These are phyloP conservation scores for Echinometra lucunter DNA, from an alignment of 53 echinoderm and acorn worm genomes.

Conservation along the genomic window DNA sequence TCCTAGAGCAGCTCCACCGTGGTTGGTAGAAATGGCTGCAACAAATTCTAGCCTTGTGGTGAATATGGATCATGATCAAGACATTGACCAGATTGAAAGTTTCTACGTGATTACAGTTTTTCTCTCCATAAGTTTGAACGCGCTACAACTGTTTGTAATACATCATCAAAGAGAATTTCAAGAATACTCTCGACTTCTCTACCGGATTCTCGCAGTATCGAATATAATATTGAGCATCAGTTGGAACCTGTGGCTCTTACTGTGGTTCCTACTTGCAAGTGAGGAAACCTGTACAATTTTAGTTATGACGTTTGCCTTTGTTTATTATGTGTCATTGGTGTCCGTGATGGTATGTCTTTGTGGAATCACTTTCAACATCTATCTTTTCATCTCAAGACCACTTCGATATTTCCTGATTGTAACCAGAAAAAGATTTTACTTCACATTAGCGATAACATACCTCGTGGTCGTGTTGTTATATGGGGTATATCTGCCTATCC, in stretches of 20 bases:
- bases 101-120: not conserved
- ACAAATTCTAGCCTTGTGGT: not conserved
- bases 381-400: constrained; percentile 2
- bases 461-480: not conserved
- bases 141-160: not conserved
- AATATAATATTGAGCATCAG: not conserved
- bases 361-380: constrained; percentile 15
- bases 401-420: not conserved
- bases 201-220: not conserved
- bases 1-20: not conserved
- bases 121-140: not conserved
- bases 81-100: not conserved
- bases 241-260: not conserved
- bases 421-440: not conserved
- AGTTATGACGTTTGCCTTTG: not conserved
- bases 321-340: not conserved
- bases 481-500: not conserved
- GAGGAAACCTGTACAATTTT: not conserved
- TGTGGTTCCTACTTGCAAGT: not conserved
- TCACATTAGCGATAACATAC: not conserved
- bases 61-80: not conserved
- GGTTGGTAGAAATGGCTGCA: not conserved
- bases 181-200: not conserved
- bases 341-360: not conserved
- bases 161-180: not conserved